Percentiles rank a stretch among this genome's conserved stretches.
Conservation (phyloP, 1,140 invertebrate species). For the Parapsyche elsis region DNA sequence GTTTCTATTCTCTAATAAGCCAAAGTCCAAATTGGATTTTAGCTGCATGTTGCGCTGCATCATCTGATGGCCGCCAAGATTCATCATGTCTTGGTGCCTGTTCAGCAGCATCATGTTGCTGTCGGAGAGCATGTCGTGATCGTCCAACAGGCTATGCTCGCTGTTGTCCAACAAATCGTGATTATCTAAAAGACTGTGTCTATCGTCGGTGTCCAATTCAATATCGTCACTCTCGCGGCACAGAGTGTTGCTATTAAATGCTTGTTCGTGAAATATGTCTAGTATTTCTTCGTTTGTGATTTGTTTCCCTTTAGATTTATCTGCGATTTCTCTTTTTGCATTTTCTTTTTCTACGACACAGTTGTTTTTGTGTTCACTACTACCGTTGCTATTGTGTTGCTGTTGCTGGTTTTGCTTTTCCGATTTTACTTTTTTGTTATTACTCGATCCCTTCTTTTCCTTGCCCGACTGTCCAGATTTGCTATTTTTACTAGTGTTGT, state of each 20-base stretch:
- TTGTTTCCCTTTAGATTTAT: conserved; percentile 51
- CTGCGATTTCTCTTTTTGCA: conserved; percentile 10
- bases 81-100: conserved; percentile 59
- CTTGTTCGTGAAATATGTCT: conserved; percentile 42
- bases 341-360: conserved; percentile 19
- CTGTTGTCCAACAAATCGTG: conserved; percentile 65
- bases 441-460: conserved; percentile 62
- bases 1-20: conserved; percentile 49
- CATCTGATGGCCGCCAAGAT: conserved; percentile 61
- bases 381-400: conserved; percentile 61
- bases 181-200: conserved; percentile 65
- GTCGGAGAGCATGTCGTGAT: conserved; percentile 61
- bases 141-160: conserved; percentile 63
- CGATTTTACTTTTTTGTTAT: conserved; percentile 60
- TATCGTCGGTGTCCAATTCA: conserved; percentile 65
- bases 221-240: conserved; percentile 57
- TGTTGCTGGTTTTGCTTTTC: conserved; percentile 60
- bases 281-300: conserved; percentile 34
- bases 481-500: conserved; percentile 59
- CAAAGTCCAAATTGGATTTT: conserved; percentile 45
- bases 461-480: conserved; percentile 60
- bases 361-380: conserved; percentile 59
- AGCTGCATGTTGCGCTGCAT: conserved; percentile 55
- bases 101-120: conserved; percentile 63
- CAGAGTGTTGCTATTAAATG: conserved; percentile 25